Conservation (phyloP, 2,888 invertebrate genomes). For the Chesias legatella region DNA sequence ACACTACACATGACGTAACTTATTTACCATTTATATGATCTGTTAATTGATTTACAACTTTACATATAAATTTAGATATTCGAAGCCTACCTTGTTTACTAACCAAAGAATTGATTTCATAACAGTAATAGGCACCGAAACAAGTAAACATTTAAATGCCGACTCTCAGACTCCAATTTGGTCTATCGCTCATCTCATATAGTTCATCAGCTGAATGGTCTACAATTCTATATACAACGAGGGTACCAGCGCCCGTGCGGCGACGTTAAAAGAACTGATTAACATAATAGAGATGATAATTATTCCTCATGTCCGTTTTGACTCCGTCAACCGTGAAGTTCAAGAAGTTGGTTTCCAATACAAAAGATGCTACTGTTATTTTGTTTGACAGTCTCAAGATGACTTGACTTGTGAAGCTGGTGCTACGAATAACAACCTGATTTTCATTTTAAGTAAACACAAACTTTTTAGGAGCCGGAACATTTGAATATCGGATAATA, state of each 20-base stretch:
- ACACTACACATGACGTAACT: slow-evolving; percentile 35
- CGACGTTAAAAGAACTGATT: slow-evolving; percentile 51
- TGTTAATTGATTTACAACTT: no score
- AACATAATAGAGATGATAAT: slow-evolving; percentile 52
- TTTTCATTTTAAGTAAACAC: no score
- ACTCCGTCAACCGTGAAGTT: slow-evolving; percentile 39
- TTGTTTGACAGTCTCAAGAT: slow-evolving; percentile 6
- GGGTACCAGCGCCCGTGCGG: slow-evolving; percentile 40
- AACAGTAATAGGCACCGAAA: no score
- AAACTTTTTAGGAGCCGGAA: no score
- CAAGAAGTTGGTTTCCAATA: slow-evolving; percentile 32
- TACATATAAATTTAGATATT: no score
- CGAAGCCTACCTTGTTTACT: neutral
- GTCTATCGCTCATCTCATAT: slow-evolving; percentile 29
- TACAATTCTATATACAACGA: slow-evolving; percentile 28
- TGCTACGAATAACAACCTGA: no score
- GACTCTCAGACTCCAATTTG: no score
- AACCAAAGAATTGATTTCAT: neutral
- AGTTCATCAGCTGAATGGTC: slow-evolving; percentile 26
- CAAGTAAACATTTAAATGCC: no score
- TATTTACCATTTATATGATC: slow-evolving; percentile 48
- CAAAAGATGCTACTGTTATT: slow-evolving; percentile 11
- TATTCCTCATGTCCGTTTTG: slow-evolving; percentile 50
- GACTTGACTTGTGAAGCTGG: neutral
- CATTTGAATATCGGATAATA: no score